These are phyloP conservation scores for Pristionchus fissidentatus DNA, from an alignment of 2,888 invertebrate genomes.

Conservation along the genomic window DNA sequence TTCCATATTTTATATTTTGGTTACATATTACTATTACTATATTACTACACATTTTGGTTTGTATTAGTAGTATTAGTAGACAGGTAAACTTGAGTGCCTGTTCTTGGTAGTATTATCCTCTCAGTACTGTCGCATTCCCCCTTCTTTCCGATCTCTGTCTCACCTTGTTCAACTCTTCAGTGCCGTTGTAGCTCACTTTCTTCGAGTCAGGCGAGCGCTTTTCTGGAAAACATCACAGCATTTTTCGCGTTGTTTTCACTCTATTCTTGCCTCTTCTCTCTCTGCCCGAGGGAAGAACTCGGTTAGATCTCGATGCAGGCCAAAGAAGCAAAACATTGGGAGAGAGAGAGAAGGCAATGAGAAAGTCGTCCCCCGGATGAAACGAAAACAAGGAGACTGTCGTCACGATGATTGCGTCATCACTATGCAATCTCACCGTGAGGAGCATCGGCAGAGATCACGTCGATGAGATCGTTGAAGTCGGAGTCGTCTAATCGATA, in stretches of 20 bases:
- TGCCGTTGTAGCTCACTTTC: conserved; percentile 39
- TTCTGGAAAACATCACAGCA: conserved; percentile 11
- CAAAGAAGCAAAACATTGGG: neutral
- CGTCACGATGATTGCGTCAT: too few relatives aligned
- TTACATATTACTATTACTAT: too few relatives aligned
- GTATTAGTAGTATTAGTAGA: neutral
- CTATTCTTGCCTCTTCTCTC: neutral
- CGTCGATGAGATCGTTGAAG: neutral
- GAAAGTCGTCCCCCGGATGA: too few relatives aligned
- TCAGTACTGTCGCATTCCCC: neutral
- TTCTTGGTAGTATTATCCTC: neutral
- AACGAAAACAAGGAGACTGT: too few relatives aligned
- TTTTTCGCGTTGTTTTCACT: neutral
- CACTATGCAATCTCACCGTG: too few relatives aligned
- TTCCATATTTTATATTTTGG: too few relatives aligned
- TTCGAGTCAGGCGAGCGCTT: conserved; percentile 31
- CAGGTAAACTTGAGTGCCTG: neutral
- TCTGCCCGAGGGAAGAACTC: neutral
- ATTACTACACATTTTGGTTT: too few relatives aligned
- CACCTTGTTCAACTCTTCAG: conserved; percentile 34
- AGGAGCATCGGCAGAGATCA: neutral
- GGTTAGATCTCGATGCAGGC: neutral
- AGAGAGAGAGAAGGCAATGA: neutral
- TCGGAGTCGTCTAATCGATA: neutral
- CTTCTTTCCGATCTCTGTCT: neutral